Base-by-base conservation (phyloP, 1,140 invertebrate species). In the Magallana ariakensis region DNA sequence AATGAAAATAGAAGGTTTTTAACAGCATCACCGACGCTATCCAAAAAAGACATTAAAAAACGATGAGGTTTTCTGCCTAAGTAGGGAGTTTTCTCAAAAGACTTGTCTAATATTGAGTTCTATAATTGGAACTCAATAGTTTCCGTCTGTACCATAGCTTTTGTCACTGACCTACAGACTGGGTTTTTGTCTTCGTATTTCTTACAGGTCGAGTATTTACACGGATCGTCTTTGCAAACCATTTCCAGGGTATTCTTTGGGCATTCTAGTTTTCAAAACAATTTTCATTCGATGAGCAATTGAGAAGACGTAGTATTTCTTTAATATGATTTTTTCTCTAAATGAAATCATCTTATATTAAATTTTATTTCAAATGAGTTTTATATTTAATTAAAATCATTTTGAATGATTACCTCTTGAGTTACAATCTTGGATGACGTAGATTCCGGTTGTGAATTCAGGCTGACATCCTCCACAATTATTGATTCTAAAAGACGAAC, bases 391-490 rank as follows among this genome's bases (percentile, higher is more conserved):
- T n/a, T n/a, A n/a, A n/a, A n/a, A n/a, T n/a, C n/a, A n/a, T n/a
- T n/a, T n/a, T n/a, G n/a, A n/a, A n/a, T n/a, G n/a, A n/a, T n/a
- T 82, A 82, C 80, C 80, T 82, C 53, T 82, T 5, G 80, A 82
- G 80, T 56, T 82, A 54, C 80, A 82, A 13, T 82, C 55, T 53
- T 82, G 53, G 16, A 82, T 56, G 19, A 82, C n/a, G 46, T 82
- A 82, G 11, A 82, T 82, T 10, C 80, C 80, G 11, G 53, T 82
- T 19, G 80, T 82, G 10, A 54, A 82, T 16, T 82, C 53, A 7
- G 80, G 80, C 5, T 16, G 33, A 16, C 80, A 82, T 55, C 80
- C 80, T n/a, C 80, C 80, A 16, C 80, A 82, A 53, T 82, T 82
- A 82, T 82, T 56, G 15, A 82, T 82, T 16, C 80, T 82, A 22